Conservation (phyloP, 2,888 invertebrate genomes). For the Coleophora deauratella region DNA sequence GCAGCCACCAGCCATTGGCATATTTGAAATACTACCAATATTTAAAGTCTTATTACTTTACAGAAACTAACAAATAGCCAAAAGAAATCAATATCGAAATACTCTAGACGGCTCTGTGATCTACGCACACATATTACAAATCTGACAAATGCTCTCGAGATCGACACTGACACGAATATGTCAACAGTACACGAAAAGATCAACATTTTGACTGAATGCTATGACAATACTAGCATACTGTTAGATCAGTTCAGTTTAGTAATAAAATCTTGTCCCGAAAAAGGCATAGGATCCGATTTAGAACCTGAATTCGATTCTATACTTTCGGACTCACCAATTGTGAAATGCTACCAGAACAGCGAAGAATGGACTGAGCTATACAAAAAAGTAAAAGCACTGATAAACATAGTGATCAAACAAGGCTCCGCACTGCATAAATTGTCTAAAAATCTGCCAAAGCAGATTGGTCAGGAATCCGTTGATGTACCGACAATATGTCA, state of each 20-base stretch:
- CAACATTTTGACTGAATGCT: conserved; percentile 55
- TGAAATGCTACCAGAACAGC: conserved; percentile 49
- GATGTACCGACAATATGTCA: conserved; percentile 38
- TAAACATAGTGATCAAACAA: conserved; percentile 46
- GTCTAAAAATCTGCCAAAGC: conserved; percentile 35
- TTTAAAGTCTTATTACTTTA: conserved; percentile 1
- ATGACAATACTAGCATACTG: conserved; percentile 66
- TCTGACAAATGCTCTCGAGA: conserved; percentile 43
- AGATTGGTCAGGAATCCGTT: conserved; percentile 28
- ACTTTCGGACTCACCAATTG: conserved; percentile 48
- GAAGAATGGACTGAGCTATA: conserved; percentile 51
- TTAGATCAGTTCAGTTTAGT: conserved; percentile 81
- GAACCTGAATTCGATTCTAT: conserved; percentile 53
- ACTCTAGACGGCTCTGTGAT: conserved; percentile 72
- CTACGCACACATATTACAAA: conserved; percentile 65
- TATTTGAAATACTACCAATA: no score
- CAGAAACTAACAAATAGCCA: conserved; percentile 78
- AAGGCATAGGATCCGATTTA: conserved; percentile 24
- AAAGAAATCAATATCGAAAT: conserved; percentile 75
- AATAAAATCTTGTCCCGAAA: conserved; percentile 69
- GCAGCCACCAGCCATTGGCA: no score
- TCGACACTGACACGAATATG: conserved; percentile 41
- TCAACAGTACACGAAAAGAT: conserved; percentile 44
- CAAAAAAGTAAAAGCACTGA: conserved; percentile 41
- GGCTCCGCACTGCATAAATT: conserved; percentile 48